Evolutionary conservation across 2,797 vertebrate species (phyloP), one percentile per base, ranked within the genome.

Genomic region (Manis crassicaudata): DNA sequence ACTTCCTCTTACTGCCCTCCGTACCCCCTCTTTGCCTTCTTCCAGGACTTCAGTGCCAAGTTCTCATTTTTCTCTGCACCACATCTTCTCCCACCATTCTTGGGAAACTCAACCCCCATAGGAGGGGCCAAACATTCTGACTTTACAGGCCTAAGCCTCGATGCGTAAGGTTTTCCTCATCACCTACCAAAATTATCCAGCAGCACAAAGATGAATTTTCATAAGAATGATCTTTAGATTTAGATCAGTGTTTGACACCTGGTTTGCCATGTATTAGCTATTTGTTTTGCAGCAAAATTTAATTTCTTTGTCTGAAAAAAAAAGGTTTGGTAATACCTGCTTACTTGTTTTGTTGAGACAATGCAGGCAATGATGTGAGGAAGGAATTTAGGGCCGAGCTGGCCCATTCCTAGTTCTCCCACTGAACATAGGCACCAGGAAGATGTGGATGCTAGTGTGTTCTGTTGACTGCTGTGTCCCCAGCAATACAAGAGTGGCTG

Each of bases 221-320:
- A 35, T 5, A 72, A 20, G 50, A 5, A 52, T 88, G 25, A 80
- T 67, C 43, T 84, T 79, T 67, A 70, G 23, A 73, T 65, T 56
- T 70, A 90, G 40, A 43, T 80, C 37, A 46, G 25, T 46, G 52
- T 63, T 84, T 43, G 84, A 90, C 72, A 73, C 23, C 29, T 67
- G 4, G 17, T 43, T 80, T 88, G 40, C 32, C 32, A 43, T 40
- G 35, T 40, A 16, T 68, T 29, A 76, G 32, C 62, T 62, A 8
- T 88, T 94, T 50, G 17, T 4, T 35, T 77, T 52, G 23, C 7
- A 14, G 40, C 23, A 79, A 37, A 83, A 52, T 83, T 72, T 46
- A 80, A 83, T 62, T 25, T 79, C 6, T 65, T 84, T 72, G 35
- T 81, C 72, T 67, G 32, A 60, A 94, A 92, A 67, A 27, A 56